Base-by-base conservation (phyloP, 1,140 invertebrate species). In the Ruditapes philippinarum region DNA sequence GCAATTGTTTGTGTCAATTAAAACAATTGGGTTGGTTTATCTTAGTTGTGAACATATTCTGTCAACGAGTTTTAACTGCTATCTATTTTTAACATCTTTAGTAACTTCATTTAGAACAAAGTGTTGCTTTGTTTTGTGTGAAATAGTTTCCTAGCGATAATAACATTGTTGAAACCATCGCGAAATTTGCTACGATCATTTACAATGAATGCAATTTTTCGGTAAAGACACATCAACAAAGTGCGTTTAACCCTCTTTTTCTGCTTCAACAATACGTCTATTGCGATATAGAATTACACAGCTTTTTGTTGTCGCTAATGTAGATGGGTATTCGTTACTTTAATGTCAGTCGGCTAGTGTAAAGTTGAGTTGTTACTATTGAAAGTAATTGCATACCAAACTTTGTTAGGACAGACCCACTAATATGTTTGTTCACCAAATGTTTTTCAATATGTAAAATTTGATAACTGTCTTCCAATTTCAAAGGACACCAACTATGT, bases 361-460 rank as follows among this genome's bases (percentile, higher is more conserved):
- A 12, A n/a, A 54, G 49, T 51, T 57, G 25, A 70, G 62, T 51
- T 73, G 68, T 84, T 84, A 57, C 82, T 65, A 22, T 73, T 38
- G 68, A 84, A 38, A 54, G 82, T 84, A 84, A 84, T 84, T 84
- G 49, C 49, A 73, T 65, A 49, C 31, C 25, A 25, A 28, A 65
- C 11, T 22, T 19, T 54, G 40, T 73, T 74, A 14, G 36, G 62
- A 84, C 82, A 84, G 40, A 70, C 62, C 22, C 40, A 25, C 25
- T 84, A 51, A 84, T 84, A 74, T 84, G 82, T 84, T 84, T 84
- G 82, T 84, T 84, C 82, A 73, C 33, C 82, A 38, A 65, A 49
- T 68, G 62, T 49, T 73, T n/a, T 84, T 73, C 62, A 73, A 51
- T 54, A n/a, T 62, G n/a, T 49, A 68, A 33, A 62, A 84, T 84